Base-by-base conservation (phyloP, 1,140 invertebrate genomes). In the Aphis gossypii region DNA sequence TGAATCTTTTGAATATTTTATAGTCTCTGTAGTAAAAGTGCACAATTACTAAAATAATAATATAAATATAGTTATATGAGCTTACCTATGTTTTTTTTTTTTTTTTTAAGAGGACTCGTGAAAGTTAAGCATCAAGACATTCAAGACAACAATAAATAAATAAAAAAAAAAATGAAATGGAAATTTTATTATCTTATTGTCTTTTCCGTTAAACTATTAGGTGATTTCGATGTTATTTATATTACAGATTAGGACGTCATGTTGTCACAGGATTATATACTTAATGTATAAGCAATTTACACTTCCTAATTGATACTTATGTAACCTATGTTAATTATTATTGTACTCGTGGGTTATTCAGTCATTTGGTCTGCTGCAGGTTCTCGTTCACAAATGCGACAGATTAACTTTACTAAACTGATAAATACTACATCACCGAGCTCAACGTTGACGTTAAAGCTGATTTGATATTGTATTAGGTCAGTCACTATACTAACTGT, bases 381-480 rank as follows among this genome's bases (percentile, higher is more conserved):
- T 86, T 30, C 5, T 86, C 23, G 11, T 86, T 46, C 44, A 30
- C 84, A 86, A 84, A 30, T 20, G 84, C 9, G 11, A 86, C 25
- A n/a, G 84, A 46, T 86, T 86, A 86, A 30, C 84, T 86, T n/a
- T 25, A n/a, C 41, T 30, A 86, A 46, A 86, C 23, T 44, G 23
- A 23, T 86, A 30, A 86, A 86, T n/a, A 86, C 25, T 46, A 46
- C 41, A 46, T 86, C 25, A 6, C 30, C 44, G 25, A 86, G 84
- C 44, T 86, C 41, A 18, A 6, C 44, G 5, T 30, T 3, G 38
- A 86, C 11, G 44, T 44, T 86, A 86, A 86, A 86, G 25, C 25
- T 30, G 84, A 86, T 86, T 86, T 86, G 41, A 86, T 86, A 86
- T 86, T 86, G 30, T 86, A 84, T 38, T 86, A 46, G 38, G n/a